These are phyloP conservation scores for Eolophus roseicapilla DNA, from an alignment of 2,113 vertebrate genomes.

Conservation along the genomic window DNA sequence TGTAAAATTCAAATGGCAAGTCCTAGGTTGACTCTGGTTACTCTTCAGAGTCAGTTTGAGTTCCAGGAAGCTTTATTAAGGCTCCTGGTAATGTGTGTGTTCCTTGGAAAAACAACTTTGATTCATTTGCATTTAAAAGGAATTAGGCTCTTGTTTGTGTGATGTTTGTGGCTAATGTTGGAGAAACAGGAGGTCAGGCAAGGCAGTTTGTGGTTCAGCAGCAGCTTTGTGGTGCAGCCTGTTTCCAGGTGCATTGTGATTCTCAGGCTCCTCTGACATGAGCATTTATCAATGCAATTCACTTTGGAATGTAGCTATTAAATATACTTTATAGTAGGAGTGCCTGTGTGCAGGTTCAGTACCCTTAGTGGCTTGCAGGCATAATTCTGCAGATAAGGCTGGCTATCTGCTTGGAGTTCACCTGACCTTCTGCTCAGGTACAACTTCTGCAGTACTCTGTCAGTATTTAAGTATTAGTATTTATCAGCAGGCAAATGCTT, in stretches of 20 bases:
- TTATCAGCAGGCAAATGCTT: not conserved
- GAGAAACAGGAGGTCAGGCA: not conserved
- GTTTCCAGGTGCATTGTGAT: not conserved
- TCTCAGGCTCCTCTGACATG: not conserved
- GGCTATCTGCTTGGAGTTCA: not conserved
- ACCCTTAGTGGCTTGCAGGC: not conserved
- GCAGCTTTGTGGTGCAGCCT: not conserved
- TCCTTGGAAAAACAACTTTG: not conserved
- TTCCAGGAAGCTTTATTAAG: not conserved
- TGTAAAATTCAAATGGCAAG: not conserved
- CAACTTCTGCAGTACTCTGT: not conserved
- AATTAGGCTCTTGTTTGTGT: not conserved
- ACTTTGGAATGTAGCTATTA: not conserved
- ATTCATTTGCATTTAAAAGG: not conserved
- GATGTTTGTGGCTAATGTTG: not conserved
- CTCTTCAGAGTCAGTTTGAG: not conserved
- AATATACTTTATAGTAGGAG: not conserved
- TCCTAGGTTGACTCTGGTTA: not conserved
- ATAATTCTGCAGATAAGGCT: not conserved
- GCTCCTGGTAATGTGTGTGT: not conserved
- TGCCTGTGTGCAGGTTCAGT: not conserved
- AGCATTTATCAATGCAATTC: not conserved
- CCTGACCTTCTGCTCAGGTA: not conserved
- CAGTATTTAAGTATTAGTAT: not conserved
- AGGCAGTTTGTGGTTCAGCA: not conserved